A percentile compares a stretch with the other conserved stretches of the same genome.
Conservation (phyloP, 2,888 invertebrate species). For the Bibio marci region DNA sequence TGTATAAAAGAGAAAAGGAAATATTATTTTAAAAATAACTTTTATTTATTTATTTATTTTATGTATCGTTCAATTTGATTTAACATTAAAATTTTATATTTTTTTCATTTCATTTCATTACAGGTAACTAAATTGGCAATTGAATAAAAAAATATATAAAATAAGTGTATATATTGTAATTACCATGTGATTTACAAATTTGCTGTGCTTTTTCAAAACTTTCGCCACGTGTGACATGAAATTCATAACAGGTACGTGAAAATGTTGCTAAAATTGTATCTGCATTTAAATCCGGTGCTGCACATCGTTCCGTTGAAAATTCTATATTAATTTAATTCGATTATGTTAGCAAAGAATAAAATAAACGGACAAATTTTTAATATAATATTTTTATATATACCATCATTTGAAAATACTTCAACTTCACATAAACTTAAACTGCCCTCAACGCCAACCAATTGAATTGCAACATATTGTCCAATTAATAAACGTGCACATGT, state of each 20-base stretch:
- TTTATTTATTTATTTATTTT: no score
- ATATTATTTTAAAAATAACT: no score
- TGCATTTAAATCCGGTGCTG: conserved; percentile 53
- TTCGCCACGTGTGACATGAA: conserved; percentile 63
- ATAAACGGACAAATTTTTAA: no score
- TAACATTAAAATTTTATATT: no score
- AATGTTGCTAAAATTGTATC: conserved; percentile 70
- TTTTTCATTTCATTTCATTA: no score
- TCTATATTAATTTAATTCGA: no score
- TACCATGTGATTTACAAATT: conserved; percentile 56
- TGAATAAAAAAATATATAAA: no score
- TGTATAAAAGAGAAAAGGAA: neutral
- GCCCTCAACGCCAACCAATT: conserved; percentile 79
- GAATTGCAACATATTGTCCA: conserved; percentile 77
- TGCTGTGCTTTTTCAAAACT: conserved; percentile 66
- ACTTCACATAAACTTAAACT: conserved; percentile 82
- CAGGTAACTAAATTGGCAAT: no score
- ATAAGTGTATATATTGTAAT: no score
- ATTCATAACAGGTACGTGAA: conserved; percentile 76
- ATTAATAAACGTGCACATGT: conserved; percentile 68
- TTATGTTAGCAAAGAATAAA: no score
- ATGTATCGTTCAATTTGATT: no score
- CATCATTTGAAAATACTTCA: conserved; percentile 81
- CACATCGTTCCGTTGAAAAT: conserved; percentile 71
- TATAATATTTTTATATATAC: conserved; percentile 28